Evolutionary conservation across 2,888 invertebrate genomes (phyloP).

Genomic region (Melikaiella ostensackeni): DNA sequence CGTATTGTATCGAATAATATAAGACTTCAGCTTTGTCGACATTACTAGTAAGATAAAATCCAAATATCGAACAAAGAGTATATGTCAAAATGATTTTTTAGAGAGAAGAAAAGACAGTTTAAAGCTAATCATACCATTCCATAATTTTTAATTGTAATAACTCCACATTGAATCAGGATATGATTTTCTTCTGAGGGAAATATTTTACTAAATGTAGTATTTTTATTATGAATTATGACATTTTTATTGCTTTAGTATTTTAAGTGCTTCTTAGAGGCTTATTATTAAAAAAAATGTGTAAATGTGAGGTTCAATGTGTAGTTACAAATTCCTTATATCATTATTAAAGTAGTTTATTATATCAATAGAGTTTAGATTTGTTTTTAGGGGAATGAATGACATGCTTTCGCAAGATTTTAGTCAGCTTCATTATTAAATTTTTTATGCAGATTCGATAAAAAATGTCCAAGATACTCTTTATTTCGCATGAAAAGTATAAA

Average conservation of each 20-base stretch:
- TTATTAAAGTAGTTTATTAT: neutral
- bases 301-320: slow-evolving; percentile 8
- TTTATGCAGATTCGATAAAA: neutral
- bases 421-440: neutral
- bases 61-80: slow-evolving; percentile 28
- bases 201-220: neutral
- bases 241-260: slow-evolving; percentile 5
- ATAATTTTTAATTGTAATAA: slow-evolving; percentile 21
- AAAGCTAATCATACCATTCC: slow-evolving; percentile 27
- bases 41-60: slow-evolving; percentile 19
- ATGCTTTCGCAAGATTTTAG: neutral
- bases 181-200: neutral
- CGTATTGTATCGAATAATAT: slow-evolving; percentile 34
- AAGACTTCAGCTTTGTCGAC: slow-evolving; percentile 28
- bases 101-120: slow-evolving; percentile 34
- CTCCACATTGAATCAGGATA: slow-evolving; percentile 8
- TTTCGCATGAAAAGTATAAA: neutral
- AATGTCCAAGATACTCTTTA: neutral
- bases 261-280: slow-evolving; percentile 12
- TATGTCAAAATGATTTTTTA: slow-evolving; percentile 11
- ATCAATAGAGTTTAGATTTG: neutral
- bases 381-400: neutral
- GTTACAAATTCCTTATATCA: neutral
- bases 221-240: neutral
- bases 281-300: neutral